phyloP scores from a whole-genome alignment of 35 echinoderm and acorn worm genomes.

The Patiria miniata region DNA sequence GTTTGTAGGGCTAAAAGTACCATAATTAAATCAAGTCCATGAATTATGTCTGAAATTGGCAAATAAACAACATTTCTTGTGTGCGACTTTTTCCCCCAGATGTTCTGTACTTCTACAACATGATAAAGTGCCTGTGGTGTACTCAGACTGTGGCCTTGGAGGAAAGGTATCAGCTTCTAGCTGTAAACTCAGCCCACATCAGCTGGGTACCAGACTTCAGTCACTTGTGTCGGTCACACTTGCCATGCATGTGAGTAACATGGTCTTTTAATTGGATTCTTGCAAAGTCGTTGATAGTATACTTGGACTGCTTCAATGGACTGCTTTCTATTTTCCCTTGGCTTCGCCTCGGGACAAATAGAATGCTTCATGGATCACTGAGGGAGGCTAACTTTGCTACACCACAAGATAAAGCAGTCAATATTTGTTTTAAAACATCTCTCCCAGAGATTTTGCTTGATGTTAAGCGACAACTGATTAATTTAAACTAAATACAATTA shows the following conservation, averaged over 20 bases:
- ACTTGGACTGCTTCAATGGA: neutral
- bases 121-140: slow-evolving; percentile 4
- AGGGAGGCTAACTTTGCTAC: no score
- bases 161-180: neutral
- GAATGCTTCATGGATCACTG: no score
- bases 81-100: neutral
- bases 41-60: no score
- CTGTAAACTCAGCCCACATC: neutral
- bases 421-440: no score
- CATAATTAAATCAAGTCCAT: neutral
- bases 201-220: slow-evolving; percentile 9
- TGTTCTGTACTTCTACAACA: neutral
- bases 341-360: no score
- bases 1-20: no score
- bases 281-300: neutral
- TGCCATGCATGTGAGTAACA: neutral
- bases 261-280: neutral
- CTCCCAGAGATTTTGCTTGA: neutral
- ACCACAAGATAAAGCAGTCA: no score
- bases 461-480: no score
- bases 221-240: neutral
- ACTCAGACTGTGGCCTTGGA: neutral
- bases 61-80: no score
- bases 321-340: neutral
- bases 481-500: no score